Evolutionary conservation across 2,113 vertebrate species (phyloP).

Genomic region (Ptyas mucosa): DNA sequence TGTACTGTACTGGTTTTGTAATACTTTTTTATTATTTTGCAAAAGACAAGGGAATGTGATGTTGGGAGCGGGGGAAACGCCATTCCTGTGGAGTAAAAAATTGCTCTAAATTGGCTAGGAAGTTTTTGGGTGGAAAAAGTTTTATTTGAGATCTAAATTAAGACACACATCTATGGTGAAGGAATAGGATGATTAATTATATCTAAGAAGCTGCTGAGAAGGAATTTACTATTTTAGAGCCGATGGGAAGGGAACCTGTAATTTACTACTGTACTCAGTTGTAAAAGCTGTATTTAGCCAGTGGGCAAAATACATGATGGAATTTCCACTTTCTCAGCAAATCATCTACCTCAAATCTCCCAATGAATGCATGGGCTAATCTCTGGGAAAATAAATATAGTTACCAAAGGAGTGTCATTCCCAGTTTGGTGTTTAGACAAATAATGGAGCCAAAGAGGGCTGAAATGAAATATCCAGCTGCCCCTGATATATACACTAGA

Average conservation of each 20-base stretch:
- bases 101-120: slow-evolving; percentile 11
- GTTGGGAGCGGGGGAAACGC: not conserved
- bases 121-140: not conserved
- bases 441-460: not conserved
- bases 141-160: slow-evolving; percentile 6
- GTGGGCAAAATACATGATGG: not conserved
- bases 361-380: not conserved
- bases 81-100: not conserved
- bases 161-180: not conserved
- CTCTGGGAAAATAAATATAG: not conserved
- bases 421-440: not conserved
- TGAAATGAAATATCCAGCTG: not conserved
- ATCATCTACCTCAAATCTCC: slow-evolving; percentile 13
- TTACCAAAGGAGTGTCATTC: not conserved
- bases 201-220: slow-evolving; percentile 1
- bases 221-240: slow-evolving; percentile 10
- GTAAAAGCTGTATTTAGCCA: not conserved
- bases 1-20: not conserved
- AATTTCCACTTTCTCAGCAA: slow-evolving; percentile 22
- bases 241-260: slow-evolving; percentile 8
- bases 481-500: not conserved
- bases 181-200: slow-evolving; percentile 8
- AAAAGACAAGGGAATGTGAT: not conserved
- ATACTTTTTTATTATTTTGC: not conserved
- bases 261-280: not conserved